Percentiles rank a stretch among this genome's conserved stretches.
Conservation (phyloP, 2,888 invertebrate genomes). For the Chrysotoxum bicinctum region DNA sequence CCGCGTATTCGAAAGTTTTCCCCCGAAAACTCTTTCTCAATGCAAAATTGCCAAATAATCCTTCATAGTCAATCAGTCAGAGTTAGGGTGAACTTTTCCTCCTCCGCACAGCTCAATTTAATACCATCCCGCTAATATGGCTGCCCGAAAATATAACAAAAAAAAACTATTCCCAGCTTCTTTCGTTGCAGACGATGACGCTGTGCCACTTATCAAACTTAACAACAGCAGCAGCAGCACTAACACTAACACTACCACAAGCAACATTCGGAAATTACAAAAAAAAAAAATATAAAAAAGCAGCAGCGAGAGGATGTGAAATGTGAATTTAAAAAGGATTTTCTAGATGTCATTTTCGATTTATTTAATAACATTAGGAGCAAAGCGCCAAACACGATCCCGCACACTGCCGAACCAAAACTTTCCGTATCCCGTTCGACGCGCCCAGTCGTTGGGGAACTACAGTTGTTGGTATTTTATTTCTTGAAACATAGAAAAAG, state of each 20-base stretch:
- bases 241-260: neutral
- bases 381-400: constrained; percentile 30
- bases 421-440: constrained; percentile 5
- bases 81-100: neutral
- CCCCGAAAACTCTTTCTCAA: neutral
- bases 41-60: constrained; percentile 56
- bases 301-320: constrained; percentile 13
- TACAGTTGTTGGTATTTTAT: constrained; percentile 46
- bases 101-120: constrained; percentile 52
- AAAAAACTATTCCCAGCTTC: constrained; percentile 38
- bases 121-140: constrained; percentile 67
- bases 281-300: neutral
- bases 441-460: neutral
- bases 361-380: constrained; percentile 67
- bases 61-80: constrained; percentile 69
- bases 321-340: constrained; percentile 62
- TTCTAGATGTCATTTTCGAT: constrained; percentile 66
- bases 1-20: constrained; percentile 3
- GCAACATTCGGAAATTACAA: constrained; percentile 22
- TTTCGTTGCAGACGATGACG: constrained; percentile 25
- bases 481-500: neutral
- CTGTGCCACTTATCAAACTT: constrained; percentile 64
- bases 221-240: constrained; percentile 3
- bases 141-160: neutral
- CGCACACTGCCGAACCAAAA: constrained; percentile 8